These are phyloP conservation scores for Agrochola macilenta DNA, from an alignment of 2,888 invertebrate genomes.

Conservation along the genomic window DNA sequence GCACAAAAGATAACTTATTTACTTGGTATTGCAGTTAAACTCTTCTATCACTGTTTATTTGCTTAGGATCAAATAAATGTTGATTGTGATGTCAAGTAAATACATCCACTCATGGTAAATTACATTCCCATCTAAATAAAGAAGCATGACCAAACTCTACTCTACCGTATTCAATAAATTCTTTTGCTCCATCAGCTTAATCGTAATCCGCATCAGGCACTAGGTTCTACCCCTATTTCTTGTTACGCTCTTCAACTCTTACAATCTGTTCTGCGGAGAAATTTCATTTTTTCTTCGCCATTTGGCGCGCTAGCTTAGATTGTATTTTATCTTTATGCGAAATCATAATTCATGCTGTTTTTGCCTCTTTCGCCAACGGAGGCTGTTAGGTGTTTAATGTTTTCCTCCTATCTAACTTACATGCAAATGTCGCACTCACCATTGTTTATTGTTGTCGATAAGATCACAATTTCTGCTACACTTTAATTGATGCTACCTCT, in stretches of 20 bases:
- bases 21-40: no score
- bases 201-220: conserved; percentile 59
- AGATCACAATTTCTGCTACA: conserved; percentile 78
- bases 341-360: conserved; percentile 89
- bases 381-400: conserved; percentile 85
- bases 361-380: conserved; percentile 80
- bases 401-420: conserved; percentile 80
- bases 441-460: conserved; percentile 83
- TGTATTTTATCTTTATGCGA: conserved; percentile 90
- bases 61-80: neutral
- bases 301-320: conserved; percentile 88
- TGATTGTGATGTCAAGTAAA: neutral
- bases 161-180: conserved; percentile 56
- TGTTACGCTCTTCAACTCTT: conserved; percentile 76
- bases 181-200: conserved; percentile 56
- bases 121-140: conserved; percentile 25
- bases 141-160: conserved; percentile 10
- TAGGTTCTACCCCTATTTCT: conserved; percentile 76
- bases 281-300: conserved; percentile 87
- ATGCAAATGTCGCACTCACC: conserved; percentile 82
- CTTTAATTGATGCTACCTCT: conserved; percentile 74
- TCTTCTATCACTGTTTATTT: neutral
- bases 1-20: neutral
- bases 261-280: conserved; percentile 82
- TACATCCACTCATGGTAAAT: neutral